Percentiles rank a stretch among this genome's conserved stretches.
phyloP scores from a whole-genome alignment of 2,888 invertebrate genomes.

The Chelonus formosanus region DNA sequence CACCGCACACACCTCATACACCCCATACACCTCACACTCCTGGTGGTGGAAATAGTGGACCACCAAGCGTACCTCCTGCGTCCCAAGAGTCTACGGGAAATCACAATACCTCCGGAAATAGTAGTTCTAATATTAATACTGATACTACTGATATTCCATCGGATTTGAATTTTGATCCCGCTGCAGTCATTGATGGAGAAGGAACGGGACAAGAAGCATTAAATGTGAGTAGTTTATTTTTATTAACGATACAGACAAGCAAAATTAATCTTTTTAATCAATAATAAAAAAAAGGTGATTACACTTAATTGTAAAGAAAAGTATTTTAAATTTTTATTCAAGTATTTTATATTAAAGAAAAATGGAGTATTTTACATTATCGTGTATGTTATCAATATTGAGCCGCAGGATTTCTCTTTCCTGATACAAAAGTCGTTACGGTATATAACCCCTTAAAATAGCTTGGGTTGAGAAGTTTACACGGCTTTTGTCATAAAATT shows the following conservation, averaged over 20 bases:
- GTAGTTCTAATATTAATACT: slow-evolving; percentile 61
- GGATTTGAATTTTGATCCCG: slow-evolving; percentile 92
- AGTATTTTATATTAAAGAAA: no score
- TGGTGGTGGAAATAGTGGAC: slow-evolving; percentile 77
- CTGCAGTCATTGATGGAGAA: slow-evolving; percentile 91
- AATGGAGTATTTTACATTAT: no score
- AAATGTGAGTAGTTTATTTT: slow-evolving; percentile 76
- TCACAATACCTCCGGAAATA: slow-evolving; percentile 63
- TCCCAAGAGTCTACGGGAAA: slow-evolving; percentile 59
- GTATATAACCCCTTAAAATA: no score
- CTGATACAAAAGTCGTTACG: no score
- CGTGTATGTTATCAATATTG: no score
- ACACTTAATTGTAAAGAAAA: no score
- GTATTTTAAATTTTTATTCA: no score
- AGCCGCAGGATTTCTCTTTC: no score
- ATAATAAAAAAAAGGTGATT: no score
- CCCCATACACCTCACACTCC: slow-evolving; percentile 80
- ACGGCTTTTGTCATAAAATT: no score
- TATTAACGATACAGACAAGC: background rate
- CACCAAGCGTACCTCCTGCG: slow-evolving; percentile 82
- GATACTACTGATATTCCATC: slow-evolving; percentile 83
- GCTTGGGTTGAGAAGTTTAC: no score
- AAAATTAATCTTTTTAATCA: no score
- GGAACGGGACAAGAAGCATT: slow-evolving; percentile 86
- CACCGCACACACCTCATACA: slow-evolving; percentile 81